Evolutionary conservation across 2,113 vertebrate genomes (phyloP).

Genomic region (Cynocephalus volans): DNA sequence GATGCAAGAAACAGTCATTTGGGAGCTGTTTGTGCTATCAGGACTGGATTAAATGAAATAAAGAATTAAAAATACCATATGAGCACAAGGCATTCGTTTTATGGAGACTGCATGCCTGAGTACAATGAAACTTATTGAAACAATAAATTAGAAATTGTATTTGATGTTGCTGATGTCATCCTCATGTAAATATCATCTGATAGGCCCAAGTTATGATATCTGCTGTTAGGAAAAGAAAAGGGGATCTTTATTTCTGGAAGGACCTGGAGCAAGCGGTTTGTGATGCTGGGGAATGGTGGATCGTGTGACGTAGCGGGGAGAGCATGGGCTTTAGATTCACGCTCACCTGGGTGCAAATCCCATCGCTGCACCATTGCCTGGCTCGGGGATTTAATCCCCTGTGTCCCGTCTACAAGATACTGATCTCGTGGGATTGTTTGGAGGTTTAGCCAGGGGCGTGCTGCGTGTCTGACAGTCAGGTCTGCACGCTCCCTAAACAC

Average conservation of each 20-base stretch:
- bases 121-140: background rate
- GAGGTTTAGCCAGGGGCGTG: background rate
- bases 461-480: background rate
- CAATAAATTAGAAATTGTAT: background rate
- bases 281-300: background rate
- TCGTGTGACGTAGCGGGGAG: background rate
- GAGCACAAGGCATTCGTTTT: background rate
- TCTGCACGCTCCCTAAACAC: rapidly evolving
- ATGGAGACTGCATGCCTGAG: rapidly evolving
- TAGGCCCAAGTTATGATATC: background rate
- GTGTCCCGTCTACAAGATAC: background rate
- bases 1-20: too few species aligned
- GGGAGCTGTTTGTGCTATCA: too few species aligned
- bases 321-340: background rate
- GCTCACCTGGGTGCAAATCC: background rate
- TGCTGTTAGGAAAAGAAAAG: background rate
- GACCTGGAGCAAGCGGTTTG: background rate
- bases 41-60: background rate
- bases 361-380: background rate
- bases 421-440: background rate
- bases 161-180: too few species aligned
- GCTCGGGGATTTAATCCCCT: background rate
- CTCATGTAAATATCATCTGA: background rate
- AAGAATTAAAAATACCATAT: background rate
- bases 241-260: background rate